These are phyloP conservation scores for Silvanus unidentatus DNA, from an alignment of 2,888 invertebrate species.

Conservation along the genomic window DNA sequence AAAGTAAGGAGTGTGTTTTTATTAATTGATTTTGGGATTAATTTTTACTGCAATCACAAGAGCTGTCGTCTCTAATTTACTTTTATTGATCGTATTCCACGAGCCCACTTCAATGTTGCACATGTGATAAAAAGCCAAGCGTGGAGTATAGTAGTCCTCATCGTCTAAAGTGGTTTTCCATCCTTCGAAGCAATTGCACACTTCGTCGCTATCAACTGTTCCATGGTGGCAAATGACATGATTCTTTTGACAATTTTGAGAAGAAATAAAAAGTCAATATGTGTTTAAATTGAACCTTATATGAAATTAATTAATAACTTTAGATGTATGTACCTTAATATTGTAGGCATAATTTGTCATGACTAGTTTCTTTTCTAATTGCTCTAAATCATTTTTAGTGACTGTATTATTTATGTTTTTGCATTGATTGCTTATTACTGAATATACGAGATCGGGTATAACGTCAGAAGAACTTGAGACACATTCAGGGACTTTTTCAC, in stretches of 20 bases:
- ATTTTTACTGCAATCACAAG: conserved; percentile 34
- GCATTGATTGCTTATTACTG: conserved; percentile 43
- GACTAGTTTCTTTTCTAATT: background rate
- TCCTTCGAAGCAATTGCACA: conserved; percentile 42
- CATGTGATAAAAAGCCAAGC: conserved; percentile 43
- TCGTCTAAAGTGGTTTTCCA: conserved; percentile 42
- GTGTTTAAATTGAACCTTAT: background rate
- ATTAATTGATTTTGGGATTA: background rate
- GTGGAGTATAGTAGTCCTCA: conserved; percentile 37
- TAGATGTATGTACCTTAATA: no score
- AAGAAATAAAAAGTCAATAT: background rate
- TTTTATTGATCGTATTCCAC: conserved; percentile 37
- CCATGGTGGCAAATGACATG: conserved; percentile 42
- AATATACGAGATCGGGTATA: conserved; percentile 38
- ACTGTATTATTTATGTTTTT: conserved; percentile 40
- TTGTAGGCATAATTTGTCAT: background rate
- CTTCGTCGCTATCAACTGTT: conserved; percentile 34
- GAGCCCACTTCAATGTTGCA: conserved; percentile 43
- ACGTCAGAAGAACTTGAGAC: conserved; percentile 30
- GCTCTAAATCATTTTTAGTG: conserved; percentile 31
- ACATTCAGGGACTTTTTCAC: conserved; percentile 43
- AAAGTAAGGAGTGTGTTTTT: conserved; percentile 5
- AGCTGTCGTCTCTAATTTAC: conserved; percentile 35
- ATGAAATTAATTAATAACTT: background rate
- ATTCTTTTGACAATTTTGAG: conserved; percentile 30